A percentile compares a stretch with the other conserved stretches of the same genome.
Conservation (phyloP, 2,888 invertebrate species). For the Mythimna ferrago region DNA sequence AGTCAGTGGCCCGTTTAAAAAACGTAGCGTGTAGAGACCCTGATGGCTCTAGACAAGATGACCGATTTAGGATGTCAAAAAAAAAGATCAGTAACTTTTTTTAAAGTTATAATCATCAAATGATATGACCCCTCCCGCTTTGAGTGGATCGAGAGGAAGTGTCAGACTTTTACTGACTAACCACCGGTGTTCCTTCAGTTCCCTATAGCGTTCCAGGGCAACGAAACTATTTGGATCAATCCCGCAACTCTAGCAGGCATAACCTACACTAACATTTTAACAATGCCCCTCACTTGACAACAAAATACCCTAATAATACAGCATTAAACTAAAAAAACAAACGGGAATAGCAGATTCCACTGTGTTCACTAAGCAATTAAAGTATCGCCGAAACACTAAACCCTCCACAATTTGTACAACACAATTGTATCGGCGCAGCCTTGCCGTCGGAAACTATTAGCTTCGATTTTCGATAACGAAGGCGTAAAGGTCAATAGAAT, state of each 20-base stretch:
- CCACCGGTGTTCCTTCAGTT: too few species aligned
- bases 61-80: not conserved
- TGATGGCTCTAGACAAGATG: too few species aligned
- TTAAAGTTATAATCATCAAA: too few species aligned
- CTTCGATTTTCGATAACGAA: conserved; percentile 76
- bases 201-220: too few species aligned
- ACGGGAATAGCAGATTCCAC: conserved; percentile 8
- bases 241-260: too few species aligned
- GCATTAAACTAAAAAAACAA: not conserved
- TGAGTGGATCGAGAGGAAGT: too few species aligned
- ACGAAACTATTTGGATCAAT: too few species aligned
- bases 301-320: not conserved
- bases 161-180: too few species aligned
- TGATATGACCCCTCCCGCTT: too few species aligned
- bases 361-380: conserved; percentile 44
- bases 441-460: conserved; percentile 70
- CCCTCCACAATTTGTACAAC: conserved; percentile 42
- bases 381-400: conserved; percentile 36
- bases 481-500: conserved; percentile 78
- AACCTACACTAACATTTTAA: not conserved
- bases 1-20: too few species aligned
- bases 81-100: not conserved
- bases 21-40: too few species aligned
- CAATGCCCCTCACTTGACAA: not conserved
- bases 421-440: conserved; percentile 41